Evolutionary conservation across 2,797 vertebrate genomes (phyloP).

Genomic region (Paratrypauchen microcephalus): DNA sequence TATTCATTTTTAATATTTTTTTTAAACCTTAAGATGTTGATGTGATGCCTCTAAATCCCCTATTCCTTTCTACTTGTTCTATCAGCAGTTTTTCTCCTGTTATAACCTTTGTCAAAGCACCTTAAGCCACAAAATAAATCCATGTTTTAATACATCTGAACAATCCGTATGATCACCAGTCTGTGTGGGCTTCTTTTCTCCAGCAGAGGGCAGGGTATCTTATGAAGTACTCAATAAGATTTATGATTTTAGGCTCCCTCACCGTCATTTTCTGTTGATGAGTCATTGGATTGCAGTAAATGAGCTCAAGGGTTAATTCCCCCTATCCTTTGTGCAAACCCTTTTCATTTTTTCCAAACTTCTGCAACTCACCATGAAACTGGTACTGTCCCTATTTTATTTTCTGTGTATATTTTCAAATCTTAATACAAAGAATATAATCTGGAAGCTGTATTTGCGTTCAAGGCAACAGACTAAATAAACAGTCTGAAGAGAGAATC

Average conservation of each 20-base stretch:
- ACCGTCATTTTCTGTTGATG: slow-evolving; percentile 55
- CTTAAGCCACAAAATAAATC: neutral
- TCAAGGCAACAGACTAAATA: slow-evolving; percentile 2
- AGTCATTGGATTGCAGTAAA: slow-evolving; percentile 61
- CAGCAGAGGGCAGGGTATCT: slow-evolving; percentile 64
- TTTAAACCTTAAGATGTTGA: too few relatives aligned
- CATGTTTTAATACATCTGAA: neutral
- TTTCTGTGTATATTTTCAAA: slow-evolving; percentile 14
- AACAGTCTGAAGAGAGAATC: slow-evolving; percentile 20
- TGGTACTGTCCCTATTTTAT: slow-evolving; percentile 14
- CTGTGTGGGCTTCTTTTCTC: neutral
- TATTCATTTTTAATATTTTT: neutral
- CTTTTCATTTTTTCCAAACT: slow-evolving; percentile 25
- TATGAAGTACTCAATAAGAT: neutral
- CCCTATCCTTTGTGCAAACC: slow-evolving; percentile 25
- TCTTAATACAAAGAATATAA: neutral
- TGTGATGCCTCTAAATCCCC: neutral
- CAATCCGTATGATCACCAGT: slow-evolving; percentile 9
- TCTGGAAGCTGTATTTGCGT: slow-evolving; percentile 3
- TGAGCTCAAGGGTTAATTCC: slow-evolving; percentile 41
- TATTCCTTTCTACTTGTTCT: neutral
- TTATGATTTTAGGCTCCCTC: slow-evolving; percentile 23
- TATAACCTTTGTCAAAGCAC: neutral
- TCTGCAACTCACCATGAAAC: neutral
- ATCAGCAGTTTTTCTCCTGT: neutral